Conservation (phyloP, 2,113 vertebrate genomes). For the Nothoprocta pentlandii region DNA sequence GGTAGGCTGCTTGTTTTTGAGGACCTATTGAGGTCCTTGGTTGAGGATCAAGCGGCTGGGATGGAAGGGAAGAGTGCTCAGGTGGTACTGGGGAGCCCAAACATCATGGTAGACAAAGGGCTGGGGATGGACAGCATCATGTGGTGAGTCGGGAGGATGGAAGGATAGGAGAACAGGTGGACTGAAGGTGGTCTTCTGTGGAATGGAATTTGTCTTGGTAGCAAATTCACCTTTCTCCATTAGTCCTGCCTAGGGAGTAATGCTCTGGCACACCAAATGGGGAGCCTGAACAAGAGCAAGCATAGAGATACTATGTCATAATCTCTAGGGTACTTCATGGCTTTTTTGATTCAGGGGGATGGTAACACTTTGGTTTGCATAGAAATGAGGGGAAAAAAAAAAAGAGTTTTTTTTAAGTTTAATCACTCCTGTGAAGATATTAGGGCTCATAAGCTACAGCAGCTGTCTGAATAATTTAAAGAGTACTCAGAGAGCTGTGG, state of each 20-base stretch:
- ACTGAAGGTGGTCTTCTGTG: background rate
- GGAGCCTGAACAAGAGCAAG: background rate
- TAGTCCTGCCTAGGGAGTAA: background rate
- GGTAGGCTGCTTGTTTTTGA: background rate
- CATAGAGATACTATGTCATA: background rate
- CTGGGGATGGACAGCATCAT: background rate
- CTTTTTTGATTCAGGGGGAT: background rate
- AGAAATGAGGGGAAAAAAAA: background rate
- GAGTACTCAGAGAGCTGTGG: background rate
- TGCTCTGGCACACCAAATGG: background rate
- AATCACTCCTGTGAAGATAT: background rate
- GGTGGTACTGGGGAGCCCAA: background rate
- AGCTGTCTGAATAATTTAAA: background rate
- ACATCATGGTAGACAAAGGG: background rate
- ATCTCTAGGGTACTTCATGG: background rate
- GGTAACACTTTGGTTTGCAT: background rate
- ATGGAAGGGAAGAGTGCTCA: background rate
- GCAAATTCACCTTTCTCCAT: background rate
- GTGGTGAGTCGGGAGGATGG: background rate
- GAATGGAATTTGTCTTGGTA: background rate
- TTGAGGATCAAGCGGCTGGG: background rate
- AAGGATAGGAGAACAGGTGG: background rate
- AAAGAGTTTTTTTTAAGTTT: background rate
- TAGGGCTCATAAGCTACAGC: background rate
- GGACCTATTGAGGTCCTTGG: too few relatives aligned